Base-by-base conservation (phyloP, 2,113 vertebrate species). In the Tor tambroides region DNA sequence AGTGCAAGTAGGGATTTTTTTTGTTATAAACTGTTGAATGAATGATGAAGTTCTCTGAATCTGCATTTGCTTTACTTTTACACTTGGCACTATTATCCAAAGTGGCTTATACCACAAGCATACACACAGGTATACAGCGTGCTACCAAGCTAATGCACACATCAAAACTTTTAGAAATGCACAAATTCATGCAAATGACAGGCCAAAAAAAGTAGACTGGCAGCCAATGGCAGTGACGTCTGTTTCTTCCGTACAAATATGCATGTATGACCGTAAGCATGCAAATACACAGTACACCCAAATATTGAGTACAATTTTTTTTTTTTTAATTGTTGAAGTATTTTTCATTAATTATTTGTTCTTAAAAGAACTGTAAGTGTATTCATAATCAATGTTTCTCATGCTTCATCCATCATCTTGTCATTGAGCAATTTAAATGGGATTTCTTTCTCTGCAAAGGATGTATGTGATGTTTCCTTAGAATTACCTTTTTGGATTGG, bases 1-100 rank as follows among this genome's bases (percentile, higher is more conserved):
- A 74, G 28, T 89, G 74, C 87, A 38, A 74, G 83, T 41, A 72
- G 4, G 17, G 63, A 0, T 38, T 49, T 89, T 75, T 59, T 78
- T 80, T 84, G 72, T 77, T 83, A 30, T 32, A 17, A 32, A 8
- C 17, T 83, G 54, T 35, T 74, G 51, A 56, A 19, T 75, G 56
- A 86, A 32, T 87, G 43, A 81, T n/a, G 80, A 38, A 23, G 76
- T 83, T 75, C 74, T 76, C n/a, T 76, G 41, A 46, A 51, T 51
- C 5, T 51, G 4, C 12, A 51, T 51, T 54, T 54, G 51, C 51
- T 19, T 54, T 54, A 54, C 51, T 54, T 61, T 61, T 61, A n/a
- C 21, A n/a, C 28, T 69, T 35, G 65, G 65, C 6, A 69, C 1
- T 69, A 17, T 17, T 17, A 69, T 67, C 4, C n/a, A 28, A 65